phyloP scores from a whole-genome alignment of 2,888 invertebrate species.

The Leptopilina drosophilae region DNA sequence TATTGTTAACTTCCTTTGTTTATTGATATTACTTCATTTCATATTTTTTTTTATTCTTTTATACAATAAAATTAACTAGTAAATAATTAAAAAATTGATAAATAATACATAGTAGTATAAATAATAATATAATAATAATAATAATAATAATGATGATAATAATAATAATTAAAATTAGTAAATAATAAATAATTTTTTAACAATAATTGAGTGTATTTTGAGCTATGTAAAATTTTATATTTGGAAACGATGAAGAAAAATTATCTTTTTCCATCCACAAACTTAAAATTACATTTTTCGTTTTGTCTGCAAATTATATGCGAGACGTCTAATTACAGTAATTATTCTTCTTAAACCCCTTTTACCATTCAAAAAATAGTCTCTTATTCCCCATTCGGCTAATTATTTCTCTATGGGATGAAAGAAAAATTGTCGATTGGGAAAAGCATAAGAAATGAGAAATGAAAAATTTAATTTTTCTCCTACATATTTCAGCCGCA shows the following conservation, averaged over 20 bases:
- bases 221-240: not conserved
- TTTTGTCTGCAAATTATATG: slow-evolving; percentile 3
- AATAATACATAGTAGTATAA: too few relatives aligned
- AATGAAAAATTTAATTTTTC: not conserved
- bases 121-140: too few relatives aligned
- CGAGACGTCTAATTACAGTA: slow-evolving; percentile 28
- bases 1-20: not conserved
- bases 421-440: not conserved
- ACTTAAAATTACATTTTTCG: slow-evolving; percentile 17
- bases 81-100: too few relatives aligned
- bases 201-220: not conserved
- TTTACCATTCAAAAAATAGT: slow-evolving; percentile 11
- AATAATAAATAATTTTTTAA: not conserved
- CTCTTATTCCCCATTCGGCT: slow-evolving; percentile 24
- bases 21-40: too few relatives aligned
- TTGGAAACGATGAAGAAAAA: not conserved
- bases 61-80: too few relatives aligned
- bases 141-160: too few relatives aligned
- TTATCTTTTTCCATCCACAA: not conserved
- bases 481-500: not conserved
- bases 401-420: slow-evolving; percentile 1
- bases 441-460: slow-evolving; percentile 2
- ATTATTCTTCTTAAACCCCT: slow-evolving; percentile 30
- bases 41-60: too few relatives aligned
- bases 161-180: too few relatives aligned